phyloP scores from a whole-genome alignment of 2,888 invertebrate genomes.

The Oegoconia quadripuncta region DNA sequence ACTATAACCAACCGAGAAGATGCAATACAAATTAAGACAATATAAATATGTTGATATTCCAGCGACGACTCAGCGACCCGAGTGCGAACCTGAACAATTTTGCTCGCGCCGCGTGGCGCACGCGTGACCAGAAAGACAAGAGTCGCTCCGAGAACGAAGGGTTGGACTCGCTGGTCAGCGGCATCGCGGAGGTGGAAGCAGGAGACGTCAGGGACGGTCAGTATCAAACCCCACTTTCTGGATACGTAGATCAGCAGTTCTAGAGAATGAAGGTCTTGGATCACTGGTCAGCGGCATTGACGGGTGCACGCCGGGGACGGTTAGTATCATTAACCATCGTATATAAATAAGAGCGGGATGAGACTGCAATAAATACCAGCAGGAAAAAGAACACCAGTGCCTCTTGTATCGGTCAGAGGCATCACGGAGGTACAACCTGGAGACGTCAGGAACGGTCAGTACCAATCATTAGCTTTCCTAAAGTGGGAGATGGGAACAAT shows the following conservation, averaged over 20 bases:
- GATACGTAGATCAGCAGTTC: not conserved
- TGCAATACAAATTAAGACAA: too few species aligned
- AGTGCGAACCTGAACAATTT: constrained; percentile 93
- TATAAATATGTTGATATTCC: too few species aligned
- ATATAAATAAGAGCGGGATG: too few species aligned
- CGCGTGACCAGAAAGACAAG: constrained; percentile 83
- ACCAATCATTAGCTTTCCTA: too few species aligned
- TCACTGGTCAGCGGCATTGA: constrained; percentile 89
- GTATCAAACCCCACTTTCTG: constrained; percentile 23
- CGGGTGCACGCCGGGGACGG: constrained; percentile 95
- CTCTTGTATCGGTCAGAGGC: too few species aligned
- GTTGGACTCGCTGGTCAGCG: constrained; percentile 90
- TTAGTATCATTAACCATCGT: too few species aligned
- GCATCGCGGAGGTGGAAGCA: constrained; percentile 94
- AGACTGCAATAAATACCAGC: too few species aligned
- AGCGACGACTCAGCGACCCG: constrained; percentile 94
- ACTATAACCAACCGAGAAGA: too few species aligned
- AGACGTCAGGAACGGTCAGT: too few species aligned
- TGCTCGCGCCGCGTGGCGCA: constrained; percentile 89
- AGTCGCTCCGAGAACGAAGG: constrained; percentile 96
- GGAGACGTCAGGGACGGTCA: constrained; percentile 95
- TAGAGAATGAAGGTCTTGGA: constrained; percentile 94
- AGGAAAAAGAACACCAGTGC: too few species aligned
- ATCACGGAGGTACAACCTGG: too few species aligned
- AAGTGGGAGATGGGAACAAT: too few species aligned